Base-by-base conservation (phyloP, 2,113 vertebrate species). In the Heterocephalus glaber region DNA sequence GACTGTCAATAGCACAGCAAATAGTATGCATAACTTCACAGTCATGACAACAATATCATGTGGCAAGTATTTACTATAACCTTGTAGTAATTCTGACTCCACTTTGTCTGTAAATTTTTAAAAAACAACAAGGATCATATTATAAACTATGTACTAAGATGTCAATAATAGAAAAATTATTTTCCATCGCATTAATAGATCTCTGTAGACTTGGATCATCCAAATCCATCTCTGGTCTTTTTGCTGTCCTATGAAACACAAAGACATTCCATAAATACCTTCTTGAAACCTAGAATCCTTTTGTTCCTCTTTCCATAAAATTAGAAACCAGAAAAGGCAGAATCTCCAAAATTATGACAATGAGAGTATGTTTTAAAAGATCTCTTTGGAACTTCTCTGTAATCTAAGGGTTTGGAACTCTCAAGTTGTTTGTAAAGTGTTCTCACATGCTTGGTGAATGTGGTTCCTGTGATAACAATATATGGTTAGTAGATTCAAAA, bases 1-100 rank as follows among this genome's bases (percentile, higher is more conserved):
- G 7, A 99, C 99, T 3, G 99, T 99, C 92, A 99, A 92, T 95
- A 99, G 97, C 97, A 99, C 99, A 19, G 99, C 98, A 49, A 99
- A 96, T 4, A 99, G 98, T 70, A 99, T 98, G 95, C 99, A 99
- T n/a, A 99, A 93, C 91, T 99, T 99, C 83, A 99, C 99, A 24
- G 98, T 98, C 98, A 99, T 98, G 97, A 99, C 97, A 97, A 99
- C n/a, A 79, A 97, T 94, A 96, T 99, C 99, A 3, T 94, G 98
- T 0, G 99, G 99, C 95, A 99, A 95, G 97, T 99, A 99, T 38
- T 44, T 92, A 92, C 98, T 99, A 83, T 99, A 99, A 58, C 98
- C 98, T 2, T 98, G 98, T 8, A 99, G 97, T 96, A 99, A 96
- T 94, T 99, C 99, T 17, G 99, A 99, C 12, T 99, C 98, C 97